These are phyloP conservation scores for Bombus consobrinus DNA, from an alignment of 1,140 invertebrate genomes.

Conservation along the genomic window DNA sequence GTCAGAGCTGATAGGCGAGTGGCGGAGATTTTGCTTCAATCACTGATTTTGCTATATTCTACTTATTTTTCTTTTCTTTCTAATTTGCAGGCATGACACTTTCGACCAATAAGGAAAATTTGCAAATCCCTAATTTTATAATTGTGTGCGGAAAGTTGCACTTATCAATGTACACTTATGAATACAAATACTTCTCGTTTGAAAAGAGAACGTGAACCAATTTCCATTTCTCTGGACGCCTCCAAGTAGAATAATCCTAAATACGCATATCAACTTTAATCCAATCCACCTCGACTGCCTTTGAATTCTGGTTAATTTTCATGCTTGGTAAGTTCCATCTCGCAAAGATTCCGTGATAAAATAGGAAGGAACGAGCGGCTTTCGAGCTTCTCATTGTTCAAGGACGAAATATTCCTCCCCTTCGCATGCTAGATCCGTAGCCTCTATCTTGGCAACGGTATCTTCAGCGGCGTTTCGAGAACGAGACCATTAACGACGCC, in stretches of 20 bases:
- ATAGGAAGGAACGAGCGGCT: neutral
- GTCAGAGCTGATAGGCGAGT: too few species aligned
- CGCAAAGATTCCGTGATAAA: too few species aligned
- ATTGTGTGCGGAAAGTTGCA: too few species aligned
- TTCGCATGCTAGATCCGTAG: neutral
- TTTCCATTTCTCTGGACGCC: neutral
- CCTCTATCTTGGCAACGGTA: neutral
- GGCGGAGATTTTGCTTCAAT: too few species aligned
- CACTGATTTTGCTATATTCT: too few species aligned
- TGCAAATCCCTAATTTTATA: too few species aligned
- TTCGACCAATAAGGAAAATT: too few species aligned
- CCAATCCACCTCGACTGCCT: neutral
- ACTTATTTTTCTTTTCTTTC: too few species aligned
- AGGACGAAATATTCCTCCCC: neutral
- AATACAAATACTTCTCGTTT: neutral
- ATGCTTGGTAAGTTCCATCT: neutral
- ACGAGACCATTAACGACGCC: slow-evolving; percentile 25
- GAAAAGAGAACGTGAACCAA: neutral
- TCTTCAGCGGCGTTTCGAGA: neutral
- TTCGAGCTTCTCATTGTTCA: slow-evolving; percentile 8
- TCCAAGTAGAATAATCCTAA: neutral
- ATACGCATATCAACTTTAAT: neutral
- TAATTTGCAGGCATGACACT: too few species aligned
- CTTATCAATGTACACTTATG: too few species aligned
- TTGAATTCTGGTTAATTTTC: neutral